Conservation (phyloP, 1,140 invertebrate genomes). For the Notospermus geniculatus region DNA sequence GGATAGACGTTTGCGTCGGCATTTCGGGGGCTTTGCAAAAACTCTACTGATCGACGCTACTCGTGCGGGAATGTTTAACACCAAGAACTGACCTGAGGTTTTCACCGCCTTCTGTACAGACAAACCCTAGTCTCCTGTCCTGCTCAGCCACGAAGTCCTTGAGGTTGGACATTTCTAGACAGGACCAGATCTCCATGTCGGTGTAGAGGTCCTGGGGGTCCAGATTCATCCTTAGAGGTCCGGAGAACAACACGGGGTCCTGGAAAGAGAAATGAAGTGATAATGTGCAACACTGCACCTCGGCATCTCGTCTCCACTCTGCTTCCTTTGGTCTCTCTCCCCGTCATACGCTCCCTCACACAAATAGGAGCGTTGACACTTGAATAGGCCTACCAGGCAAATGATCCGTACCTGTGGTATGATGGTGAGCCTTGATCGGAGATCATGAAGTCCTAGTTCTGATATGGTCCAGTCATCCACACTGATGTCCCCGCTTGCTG, state of each 20-base stretch:
- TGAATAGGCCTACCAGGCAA: no score
- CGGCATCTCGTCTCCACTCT: neutral
- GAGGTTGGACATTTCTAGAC: constrained; percentile 48
- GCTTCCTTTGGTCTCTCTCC: neutral
- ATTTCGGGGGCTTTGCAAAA: no score
- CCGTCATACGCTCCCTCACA: neutral
- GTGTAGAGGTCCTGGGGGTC: constrained; percentile 61
- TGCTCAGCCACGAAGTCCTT: constrained; percentile 48
- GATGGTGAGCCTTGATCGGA: constrained; percentile 80
- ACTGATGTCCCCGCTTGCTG: constrained; percentile 72
- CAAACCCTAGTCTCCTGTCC: constrained; percentile 31
- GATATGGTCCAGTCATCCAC: constrained; percentile 87
- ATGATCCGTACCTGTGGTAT: constrained; percentile 68
- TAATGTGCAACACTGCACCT: neutral
- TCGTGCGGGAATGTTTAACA: no score
- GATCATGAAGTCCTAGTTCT: constrained; percentile 78
- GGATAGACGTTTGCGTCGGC: no score
- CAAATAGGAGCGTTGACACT: neutral
- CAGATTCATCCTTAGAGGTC: constrained; percentile 58
- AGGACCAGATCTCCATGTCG: constrained; percentile 57
- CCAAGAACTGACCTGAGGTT: constrained; percentile 35
- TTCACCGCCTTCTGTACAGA: constrained; percentile 48
- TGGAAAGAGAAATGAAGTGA: no score
- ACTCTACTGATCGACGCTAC: no score
- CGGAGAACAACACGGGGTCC: constrained; percentile 55